Conservation (phyloP, 2,797 vertebrate species). For the Oreonectes daqikongensis region DNA sequence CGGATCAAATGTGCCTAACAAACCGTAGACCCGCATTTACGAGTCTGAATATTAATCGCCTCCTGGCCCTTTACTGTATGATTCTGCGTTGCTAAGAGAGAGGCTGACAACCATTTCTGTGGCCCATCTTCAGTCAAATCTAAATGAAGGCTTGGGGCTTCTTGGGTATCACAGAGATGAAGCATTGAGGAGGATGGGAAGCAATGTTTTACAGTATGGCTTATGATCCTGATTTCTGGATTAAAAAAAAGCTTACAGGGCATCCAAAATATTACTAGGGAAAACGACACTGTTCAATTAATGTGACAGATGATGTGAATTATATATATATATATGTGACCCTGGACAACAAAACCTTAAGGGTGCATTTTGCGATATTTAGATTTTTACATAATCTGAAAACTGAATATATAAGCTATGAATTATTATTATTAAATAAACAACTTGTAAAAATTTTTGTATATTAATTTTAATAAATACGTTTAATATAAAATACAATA, state of each 20-base stretch:
- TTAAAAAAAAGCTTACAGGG: neutral
- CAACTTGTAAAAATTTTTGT: too few relatives aligned
- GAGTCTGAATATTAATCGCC: conserved; percentile 64
- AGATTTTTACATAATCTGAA: too few relatives aligned
- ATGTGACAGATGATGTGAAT: too few relatives aligned
- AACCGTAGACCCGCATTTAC: conserved; percentile 60
- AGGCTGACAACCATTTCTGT: conserved; percentile 48
- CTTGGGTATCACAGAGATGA: conserved; percentile 16
- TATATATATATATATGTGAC: too few relatives aligned
- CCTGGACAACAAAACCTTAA: too few relatives aligned
- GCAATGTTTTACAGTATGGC: neutral
- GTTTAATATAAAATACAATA: too few relatives aligned
- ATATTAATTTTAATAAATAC: too few relatives aligned
- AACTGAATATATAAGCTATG: too few relatives aligned
- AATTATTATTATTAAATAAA: too few relatives aligned
- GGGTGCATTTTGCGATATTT: too few relatives aligned
- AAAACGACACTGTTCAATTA: too few relatives aligned
- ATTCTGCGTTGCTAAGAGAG: conserved; percentile 43
- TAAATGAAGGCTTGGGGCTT: neutral
- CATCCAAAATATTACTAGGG: neutral
- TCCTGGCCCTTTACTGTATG: conserved; percentile 64
- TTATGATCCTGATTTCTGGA: neutral
- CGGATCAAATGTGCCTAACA: conserved; percentile 70
- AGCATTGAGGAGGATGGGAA: conserved; percentile 5
- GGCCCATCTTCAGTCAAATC: conserved; percentile 4